Evolutionary conservation across 2,888 invertebrate genomes (phyloP).

Genomic region (Synanthedon andrenaeformis): DNA sequence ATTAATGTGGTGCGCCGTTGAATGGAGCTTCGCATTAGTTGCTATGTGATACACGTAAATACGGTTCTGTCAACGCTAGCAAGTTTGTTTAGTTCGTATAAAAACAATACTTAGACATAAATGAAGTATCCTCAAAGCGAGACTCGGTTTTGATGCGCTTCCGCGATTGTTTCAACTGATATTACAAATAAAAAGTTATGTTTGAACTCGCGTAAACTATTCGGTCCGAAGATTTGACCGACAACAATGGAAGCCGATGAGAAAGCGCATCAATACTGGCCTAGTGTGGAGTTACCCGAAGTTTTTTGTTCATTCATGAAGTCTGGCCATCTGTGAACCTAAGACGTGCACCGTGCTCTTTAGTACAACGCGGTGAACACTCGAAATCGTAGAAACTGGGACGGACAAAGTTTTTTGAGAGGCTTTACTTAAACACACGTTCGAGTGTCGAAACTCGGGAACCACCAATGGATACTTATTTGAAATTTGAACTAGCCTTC

Average conservation of each 20-base stretch:
- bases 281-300: background rate
- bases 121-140: background rate
- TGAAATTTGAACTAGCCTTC: constrained; percentile 16
- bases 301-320: background rate
- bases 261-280: background rate
- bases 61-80: background rate
- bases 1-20: background rate
- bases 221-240: background rate
- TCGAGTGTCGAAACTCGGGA: constrained; percentile 32
- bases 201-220: background rate
- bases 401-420: background rate
- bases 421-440: constrained; percentile 6
- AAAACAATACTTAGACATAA: background rate
- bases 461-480: constrained; percentile 16
- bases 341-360: background rate
- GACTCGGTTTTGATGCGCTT: background rate
- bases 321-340: background rate
- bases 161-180: background rate
- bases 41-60: background rate
- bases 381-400: background rate
- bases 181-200: background rate
- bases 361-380: background rate
- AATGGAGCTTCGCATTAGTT: background rate
- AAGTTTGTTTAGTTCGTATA: constrained; percentile 1
- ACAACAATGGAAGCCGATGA: constrained; percentile 9